These are phyloP conservation scores for Piaya cayana DNA, from an alignment of 2,113 vertebrate genomes.

Conservation along the genomic window DNA sequence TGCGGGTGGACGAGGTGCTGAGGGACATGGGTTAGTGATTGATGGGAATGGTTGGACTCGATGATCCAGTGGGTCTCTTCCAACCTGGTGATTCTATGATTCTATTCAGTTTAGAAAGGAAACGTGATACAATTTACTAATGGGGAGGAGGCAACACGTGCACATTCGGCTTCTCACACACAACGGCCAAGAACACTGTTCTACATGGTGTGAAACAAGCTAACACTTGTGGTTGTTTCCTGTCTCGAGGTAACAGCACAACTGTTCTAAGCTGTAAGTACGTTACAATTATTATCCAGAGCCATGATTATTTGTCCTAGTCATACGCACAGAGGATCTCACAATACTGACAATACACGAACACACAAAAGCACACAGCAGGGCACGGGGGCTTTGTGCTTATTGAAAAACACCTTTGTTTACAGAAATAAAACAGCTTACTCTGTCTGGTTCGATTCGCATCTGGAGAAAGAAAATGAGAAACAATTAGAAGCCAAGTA, in stretches of 20 bases:
- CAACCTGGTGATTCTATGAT: no score
- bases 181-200: background rate
- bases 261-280: background rate
- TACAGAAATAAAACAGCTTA: constrained; percentile 60
- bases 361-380: background rate
- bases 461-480: constrained; percentile 50
- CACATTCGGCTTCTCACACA: background rate
- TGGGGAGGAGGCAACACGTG: background rate
- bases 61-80: no score
- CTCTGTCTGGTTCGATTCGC: constrained; percentile 65
- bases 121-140: background rate
- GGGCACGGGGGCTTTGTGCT: background rate
- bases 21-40: no score
- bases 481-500: background rate
- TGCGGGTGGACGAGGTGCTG: no score
- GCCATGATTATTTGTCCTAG: background rate
- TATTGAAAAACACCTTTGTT: background rate
- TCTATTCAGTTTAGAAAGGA: background rate
- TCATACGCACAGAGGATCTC: background rate
- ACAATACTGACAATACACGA: background rate
- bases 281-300: background rate
- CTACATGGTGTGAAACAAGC: background rate
- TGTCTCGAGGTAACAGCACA: background rate
- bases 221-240: background rate
- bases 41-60: no score